Evolutionary conservation across 2,113 vertebrate genomes (phyloP), one percentile per base, ranked within the genome.

Genomic region (Fulmarus glacialis): DNA sequence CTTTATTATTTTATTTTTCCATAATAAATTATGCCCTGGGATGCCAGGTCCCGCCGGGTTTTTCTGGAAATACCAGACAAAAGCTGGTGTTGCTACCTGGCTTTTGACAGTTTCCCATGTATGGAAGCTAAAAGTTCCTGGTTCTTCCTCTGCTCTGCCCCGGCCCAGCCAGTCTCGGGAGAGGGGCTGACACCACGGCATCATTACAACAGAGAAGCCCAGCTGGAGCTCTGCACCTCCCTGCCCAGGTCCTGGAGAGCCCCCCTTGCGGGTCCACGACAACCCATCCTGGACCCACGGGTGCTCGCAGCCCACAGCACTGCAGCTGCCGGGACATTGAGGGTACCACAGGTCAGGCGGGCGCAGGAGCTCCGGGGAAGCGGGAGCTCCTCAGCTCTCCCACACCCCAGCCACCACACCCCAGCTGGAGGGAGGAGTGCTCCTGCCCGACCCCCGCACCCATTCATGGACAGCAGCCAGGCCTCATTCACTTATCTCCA

Each of bases 1-100:
- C 97, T 98, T 97, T 96, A 97, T 98, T 98, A 98, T 98, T 98
- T 98, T 97, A 97, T 98, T 98, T 98, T 98, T 98, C 98, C 97
- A 98, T 97, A 98, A 97, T 97, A 98, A 98, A 98, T 93, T 96
- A 95, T 96, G 97, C 96, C 91, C 87, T 97, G 96, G 91, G 91
- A 97, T 93, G 97, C 97, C 98, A 98, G 98, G 94, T 96, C 94
- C 83, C 20, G 40, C 96, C 97, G 82, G 95, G 97, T 97, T 97
- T 97, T 97, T 97, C 97, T 97, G 97, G 96, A 97, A 97, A 97
- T 97, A 97, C 97, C 97, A 97, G 97, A 94, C 87, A 91, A 97
- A 96, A 97, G 94, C 96, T 96, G 89, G 96, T 96, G 96, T 62
- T 95, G 91, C 94, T 96, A 94, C 94, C 94, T 96, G 89, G 93